A percentile compares a stretch with the other conserved stretches of the same genome.
phyloP scores from a whole-genome alignment of 2,797 vertebrate species.

The Channa striata region DNA sequence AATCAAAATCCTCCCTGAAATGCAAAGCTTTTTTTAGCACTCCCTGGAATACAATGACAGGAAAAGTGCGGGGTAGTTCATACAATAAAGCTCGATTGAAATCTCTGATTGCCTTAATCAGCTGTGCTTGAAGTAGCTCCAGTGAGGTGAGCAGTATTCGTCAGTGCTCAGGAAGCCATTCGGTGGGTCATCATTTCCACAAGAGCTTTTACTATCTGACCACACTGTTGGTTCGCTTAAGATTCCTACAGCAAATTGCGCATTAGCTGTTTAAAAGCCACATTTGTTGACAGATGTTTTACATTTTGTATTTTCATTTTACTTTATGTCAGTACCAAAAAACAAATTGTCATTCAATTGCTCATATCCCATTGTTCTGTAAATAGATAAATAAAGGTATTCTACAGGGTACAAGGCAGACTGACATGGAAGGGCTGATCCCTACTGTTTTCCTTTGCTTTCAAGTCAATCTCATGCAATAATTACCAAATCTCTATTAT shows the following conservation, averaged over 20 bases:
- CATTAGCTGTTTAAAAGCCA: background rate
- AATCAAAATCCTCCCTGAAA: slow-evolving; percentile 54
- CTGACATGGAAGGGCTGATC: background rate
- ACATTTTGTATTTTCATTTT: background rate
- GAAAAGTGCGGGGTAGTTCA: slow-evolving; percentile 72
- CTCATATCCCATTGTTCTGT: slow-evolving; percentile 34
- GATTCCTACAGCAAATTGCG: background rate
- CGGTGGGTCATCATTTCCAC: slow-evolving; percentile 51
- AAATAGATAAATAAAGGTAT: slow-evolving; percentile 2
- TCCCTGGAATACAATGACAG: slow-evolving; percentile 73
- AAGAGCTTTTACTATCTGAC: background rate
- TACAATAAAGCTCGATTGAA: slow-evolving; percentile 66
- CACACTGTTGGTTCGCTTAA: background rate
- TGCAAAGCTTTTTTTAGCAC: slow-evolving; percentile 34
- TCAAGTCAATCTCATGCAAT: background rate
- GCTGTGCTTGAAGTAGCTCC: slow-evolving; percentile 54
- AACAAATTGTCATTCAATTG: slow-evolving; percentile 24
- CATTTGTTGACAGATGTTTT: background rate
- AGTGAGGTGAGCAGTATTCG: slow-evolving; percentile 61
- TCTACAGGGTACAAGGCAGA: background rate
- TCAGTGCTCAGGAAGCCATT: slow-evolving; percentile 59
- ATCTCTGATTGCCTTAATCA: slow-evolving; percentile 63
- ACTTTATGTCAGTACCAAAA: background rate
- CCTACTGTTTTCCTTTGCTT: background rate
- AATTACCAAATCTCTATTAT: background rate